These are phyloP conservation scores for Poecilobothrus nobilitatus DNA, from an alignment of 2,888 invertebrate species.

Conservation along the genomic window DNA sequence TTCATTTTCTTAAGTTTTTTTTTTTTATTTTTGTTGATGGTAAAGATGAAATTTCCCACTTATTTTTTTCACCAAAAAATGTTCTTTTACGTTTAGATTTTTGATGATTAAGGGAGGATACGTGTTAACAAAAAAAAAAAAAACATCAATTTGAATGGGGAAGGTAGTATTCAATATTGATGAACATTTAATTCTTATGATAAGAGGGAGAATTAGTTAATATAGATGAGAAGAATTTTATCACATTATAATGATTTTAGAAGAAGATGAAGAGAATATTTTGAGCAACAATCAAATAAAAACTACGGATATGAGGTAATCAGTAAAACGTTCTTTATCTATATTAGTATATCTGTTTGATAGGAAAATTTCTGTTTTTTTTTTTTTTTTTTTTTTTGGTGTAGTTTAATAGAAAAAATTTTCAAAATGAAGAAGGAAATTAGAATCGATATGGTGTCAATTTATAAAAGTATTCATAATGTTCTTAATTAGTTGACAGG, in stretches of 20 bases:
- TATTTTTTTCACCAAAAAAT: background rate
- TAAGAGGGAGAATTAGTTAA: too few relatives aligned
- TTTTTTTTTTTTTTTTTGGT: too few relatives aligned
- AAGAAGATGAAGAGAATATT: too few relatives aligned
- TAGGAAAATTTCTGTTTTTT: too few relatives aligned
- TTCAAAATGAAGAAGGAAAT: background rate
- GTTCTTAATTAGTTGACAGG: constrained; percentile 2
- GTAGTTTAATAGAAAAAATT: too few relatives aligned
- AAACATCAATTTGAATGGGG: too few relatives aligned
- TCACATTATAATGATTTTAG: too few relatives aligned
- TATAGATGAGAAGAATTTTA: too few relatives aligned
- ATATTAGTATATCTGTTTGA: too few relatives aligned
- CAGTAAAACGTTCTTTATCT: background rate
- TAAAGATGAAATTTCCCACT: background rate
- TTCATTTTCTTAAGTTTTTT: background rate
- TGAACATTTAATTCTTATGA: too few relatives aligned
- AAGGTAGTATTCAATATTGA: too few relatives aligned
- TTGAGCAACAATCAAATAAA: background rate
- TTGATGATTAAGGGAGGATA: background rate
- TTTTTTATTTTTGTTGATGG: too few relatives aligned
- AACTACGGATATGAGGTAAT: background rate
- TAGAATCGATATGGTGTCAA: constrained; percentile 4
- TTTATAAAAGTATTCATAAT: background rate
- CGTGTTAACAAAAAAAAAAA: background rate
- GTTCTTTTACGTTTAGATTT: background rate